Evolutionary conservation across 2,797 vertebrate species (phyloP).

Genomic region (Spheniscus humboldti): DNA sequence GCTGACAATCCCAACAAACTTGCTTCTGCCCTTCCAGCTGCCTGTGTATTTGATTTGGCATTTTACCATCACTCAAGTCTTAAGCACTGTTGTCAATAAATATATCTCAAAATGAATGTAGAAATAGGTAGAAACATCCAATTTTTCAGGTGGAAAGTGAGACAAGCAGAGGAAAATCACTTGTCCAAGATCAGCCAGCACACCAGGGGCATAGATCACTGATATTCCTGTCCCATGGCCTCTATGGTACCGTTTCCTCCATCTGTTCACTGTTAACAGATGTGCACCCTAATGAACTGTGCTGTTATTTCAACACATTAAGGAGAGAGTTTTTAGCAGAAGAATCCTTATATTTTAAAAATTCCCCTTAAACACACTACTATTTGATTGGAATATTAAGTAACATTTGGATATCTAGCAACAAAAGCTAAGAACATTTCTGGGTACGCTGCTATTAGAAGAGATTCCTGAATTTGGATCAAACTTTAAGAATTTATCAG

Average conservation of each 20-base stretch:
- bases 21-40: not conserved
- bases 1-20: not conserved
- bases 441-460: not conserved
- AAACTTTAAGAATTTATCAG: not conserved
- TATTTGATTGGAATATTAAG: not conserved
- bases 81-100: not conserved
- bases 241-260: not conserved
- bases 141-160: not conserved
- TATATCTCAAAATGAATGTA: not conserved
- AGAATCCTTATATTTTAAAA: not conserved
- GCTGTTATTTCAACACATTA: not conserved
- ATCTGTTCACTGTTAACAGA: not conserved
- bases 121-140: not conserved
- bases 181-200: not conserved
- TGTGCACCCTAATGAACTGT: not conserved
- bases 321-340: not conserved
- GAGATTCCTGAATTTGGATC: not conserved
- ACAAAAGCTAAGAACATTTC: not conserved
- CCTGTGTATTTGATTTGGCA: not conserved
- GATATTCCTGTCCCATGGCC: no score
- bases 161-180: not conserved
- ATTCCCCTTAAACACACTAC: not conserved
- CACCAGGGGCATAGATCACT: accelerated
- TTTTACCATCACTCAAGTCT: not conserved
- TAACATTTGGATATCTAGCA: not conserved